phyloP scores from a whole-genome alignment of 1,140 invertebrate species.

The Camponotus floridanus region DNA sequence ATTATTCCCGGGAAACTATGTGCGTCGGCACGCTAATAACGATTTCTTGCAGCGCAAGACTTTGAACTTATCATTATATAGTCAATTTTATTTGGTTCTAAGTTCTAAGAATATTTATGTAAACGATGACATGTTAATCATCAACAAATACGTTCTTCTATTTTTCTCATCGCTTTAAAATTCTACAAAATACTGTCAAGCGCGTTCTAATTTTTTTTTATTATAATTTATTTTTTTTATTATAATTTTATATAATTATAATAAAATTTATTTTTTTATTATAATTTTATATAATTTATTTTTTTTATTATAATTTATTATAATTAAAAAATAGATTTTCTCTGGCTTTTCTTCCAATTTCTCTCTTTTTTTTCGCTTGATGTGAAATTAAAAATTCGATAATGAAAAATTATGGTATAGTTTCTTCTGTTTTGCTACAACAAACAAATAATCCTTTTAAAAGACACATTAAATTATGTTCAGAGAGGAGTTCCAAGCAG shows the following conservation, averaged over 20 bases:
- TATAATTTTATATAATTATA: too few species aligned
- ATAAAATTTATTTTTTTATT: too few species aligned
- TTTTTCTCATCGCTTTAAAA: not conserved
- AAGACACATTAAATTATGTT: not conserved
- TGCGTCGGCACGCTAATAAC: not conserved
- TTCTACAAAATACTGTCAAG: not conserved
- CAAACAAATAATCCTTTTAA: not conserved
- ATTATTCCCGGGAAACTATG: slow-evolving; percentile 12
- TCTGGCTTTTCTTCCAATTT: not conserved
- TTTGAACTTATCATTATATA: slow-evolving; percentile 35
- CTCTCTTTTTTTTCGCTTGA: not conserved
- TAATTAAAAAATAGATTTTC: not conserved
- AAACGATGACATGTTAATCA: slow-evolving; percentile 5
- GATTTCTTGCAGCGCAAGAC: not conserved
- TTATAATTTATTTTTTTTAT: too few species aligned
- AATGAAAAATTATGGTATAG: not conserved
- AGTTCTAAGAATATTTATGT: not conserved
- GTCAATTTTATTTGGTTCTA: slow-evolving; percentile 1
- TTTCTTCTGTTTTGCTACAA: not conserved
- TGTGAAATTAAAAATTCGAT: not conserved
- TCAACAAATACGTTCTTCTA: not conserved
- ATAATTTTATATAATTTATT: too few species aligned
- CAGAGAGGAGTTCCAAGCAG: not conserved
- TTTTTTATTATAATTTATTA: too few species aligned
- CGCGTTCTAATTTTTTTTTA: too few species aligned